phyloP scores from a whole-genome alignment of 2,888 invertebrate species.

The Schizotus pectinicornis region DNA sequence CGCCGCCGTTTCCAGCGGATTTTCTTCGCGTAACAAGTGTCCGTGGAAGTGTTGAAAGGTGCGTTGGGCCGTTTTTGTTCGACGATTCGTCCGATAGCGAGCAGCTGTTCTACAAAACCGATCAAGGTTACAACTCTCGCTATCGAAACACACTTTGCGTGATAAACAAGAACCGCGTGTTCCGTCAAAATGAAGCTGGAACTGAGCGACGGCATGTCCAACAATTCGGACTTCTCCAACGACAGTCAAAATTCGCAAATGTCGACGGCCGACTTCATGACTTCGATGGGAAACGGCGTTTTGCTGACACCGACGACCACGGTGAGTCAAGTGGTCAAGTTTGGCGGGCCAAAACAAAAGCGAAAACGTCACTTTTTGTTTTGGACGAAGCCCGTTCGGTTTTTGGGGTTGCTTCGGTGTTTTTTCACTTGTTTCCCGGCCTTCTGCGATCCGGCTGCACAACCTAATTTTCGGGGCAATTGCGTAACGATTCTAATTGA shows the following conservation, averaged over 20 bases:
- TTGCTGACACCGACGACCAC: conserved; percentile 47
- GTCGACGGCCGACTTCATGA: conserved; percentile 53
- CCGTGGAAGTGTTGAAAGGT: conserved; percentile 24
- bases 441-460: too few species aligned
- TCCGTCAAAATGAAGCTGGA: conserved; percentile 54
- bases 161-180: conserved; percentile 16
- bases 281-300: conserved; percentile 50
- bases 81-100: conserved; percentile 2
- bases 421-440: too few species aligned
- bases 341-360: too few species aligned
- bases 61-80: conserved; percentile 9
- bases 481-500: too few species aligned
- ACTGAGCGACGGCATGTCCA: conserved; percentile 55
- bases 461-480: too few species aligned
- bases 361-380: too few species aligned
- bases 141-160: conserved; percentile 27
- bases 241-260: conserved; percentile 57
- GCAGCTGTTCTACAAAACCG: conserved; percentile 20
- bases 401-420: too few species aligned
- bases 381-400: too few species aligned
- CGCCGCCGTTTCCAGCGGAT: conserved; percentile 32
- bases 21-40: conserved; percentile 36
- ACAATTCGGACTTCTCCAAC: conserved; percentile 58
- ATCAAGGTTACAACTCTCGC: conserved; percentile 45
- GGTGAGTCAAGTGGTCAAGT: conserved; percentile 47